Percentiles rank a stretch among this genome's conserved stretches.
These are phyloP conservation scores for Virgularia gustaviana DNA, from an alignment of 92 coral and sea anemone species.

Conservation along the genomic window DNA sequence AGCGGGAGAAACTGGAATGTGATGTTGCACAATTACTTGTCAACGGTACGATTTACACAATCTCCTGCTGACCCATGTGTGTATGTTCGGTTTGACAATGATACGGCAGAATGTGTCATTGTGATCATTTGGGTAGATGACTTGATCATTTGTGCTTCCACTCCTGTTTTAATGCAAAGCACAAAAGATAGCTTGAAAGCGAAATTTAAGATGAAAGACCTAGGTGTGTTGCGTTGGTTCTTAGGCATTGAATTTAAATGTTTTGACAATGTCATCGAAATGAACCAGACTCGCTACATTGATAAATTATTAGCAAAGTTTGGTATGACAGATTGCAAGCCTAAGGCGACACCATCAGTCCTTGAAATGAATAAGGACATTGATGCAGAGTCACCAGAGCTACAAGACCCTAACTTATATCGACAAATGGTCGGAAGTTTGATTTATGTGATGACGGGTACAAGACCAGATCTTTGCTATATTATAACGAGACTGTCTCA, in stretches of 20 bases:
- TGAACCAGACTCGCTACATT: conserved; percentile 42
- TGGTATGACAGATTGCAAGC: conserved; percentile 41
- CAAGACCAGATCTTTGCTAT: not conserved
- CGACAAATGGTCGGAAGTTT: conserved; percentile 4
- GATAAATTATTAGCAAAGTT: conserved; percentile 30
- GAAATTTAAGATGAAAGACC: conserved; percentile 56
- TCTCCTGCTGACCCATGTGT: conserved; percentile 47
- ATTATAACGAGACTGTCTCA: conserved; percentile 32
- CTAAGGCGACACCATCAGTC: conserved; percentile 43
- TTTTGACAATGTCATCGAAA: not conserved
- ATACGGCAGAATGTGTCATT: not conserved
- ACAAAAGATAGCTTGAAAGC: conserved; percentile 25
- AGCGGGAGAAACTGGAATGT: conserved; percentile 41
- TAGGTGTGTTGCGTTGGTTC: conserved; percentile 44
- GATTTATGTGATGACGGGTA: not conserved
- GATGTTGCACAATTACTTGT: conserved; percentile 26
- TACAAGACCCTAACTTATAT: conserved; percentile 9
- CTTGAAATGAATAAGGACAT: not conserved
- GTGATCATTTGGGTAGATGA: not conserved
- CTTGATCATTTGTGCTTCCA: conserved; percentile 17
- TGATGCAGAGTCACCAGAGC: conserved; percentile 2
- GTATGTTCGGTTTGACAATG: not conserved
- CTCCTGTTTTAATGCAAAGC: not conserved
- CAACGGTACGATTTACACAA: conserved; percentile 29
- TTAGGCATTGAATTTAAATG: conserved; percentile 34